These are phyloP conservation scores for Galerucella pusilla DNA, from an alignment of 2,888 invertebrate species.

Conservation along the genomic window DNA sequence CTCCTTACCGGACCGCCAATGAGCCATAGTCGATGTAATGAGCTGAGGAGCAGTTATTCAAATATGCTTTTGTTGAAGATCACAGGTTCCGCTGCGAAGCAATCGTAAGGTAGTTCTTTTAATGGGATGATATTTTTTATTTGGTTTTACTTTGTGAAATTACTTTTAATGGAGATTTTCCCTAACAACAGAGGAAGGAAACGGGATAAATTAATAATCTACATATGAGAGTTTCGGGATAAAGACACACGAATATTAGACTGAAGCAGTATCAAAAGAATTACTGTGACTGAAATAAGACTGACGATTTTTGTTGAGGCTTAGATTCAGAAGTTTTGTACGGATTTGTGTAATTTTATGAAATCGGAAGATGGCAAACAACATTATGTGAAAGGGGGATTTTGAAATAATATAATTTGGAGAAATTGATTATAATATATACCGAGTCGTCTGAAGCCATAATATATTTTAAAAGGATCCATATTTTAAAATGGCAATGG, in stretches of 20 bases:
- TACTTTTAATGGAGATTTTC: conserved; percentile 46
- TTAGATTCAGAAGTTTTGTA: conserved; percentile 3
- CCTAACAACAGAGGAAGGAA: conserved; percentile 35
- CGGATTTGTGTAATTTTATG: background rate
- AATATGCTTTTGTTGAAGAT: conserved; percentile 59
- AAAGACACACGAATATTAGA: conserved; percentile 32
- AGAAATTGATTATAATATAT: background rate
- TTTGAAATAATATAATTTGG: background rate
- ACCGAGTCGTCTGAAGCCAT: no score
- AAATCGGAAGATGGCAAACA: conserved; percentile 1
- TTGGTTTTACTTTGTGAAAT: conserved; percentile 53
- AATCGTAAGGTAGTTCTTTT: conserved; percentile 48
- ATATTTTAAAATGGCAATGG: no score
- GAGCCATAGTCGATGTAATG: conserved; percentile 58
- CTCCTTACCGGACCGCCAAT: conserved; percentile 25
- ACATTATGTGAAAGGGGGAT: background rate
- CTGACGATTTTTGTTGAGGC: conserved; percentile 16
- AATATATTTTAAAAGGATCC: no score
- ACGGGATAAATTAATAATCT: conserved; percentile 40
- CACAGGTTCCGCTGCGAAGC: conserved; percentile 47
- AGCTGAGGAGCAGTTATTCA: conserved; percentile 56
- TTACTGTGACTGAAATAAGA: conserved; percentile 22
- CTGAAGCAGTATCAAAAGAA: conserved; percentile 25
- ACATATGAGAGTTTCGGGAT: conserved; percentile 34
- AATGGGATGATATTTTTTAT: conserved; percentile 55